Evolutionary conservation across 2,113 vertebrate species (phyloP).

Genomic region (Trichechus manatus): DNA sequence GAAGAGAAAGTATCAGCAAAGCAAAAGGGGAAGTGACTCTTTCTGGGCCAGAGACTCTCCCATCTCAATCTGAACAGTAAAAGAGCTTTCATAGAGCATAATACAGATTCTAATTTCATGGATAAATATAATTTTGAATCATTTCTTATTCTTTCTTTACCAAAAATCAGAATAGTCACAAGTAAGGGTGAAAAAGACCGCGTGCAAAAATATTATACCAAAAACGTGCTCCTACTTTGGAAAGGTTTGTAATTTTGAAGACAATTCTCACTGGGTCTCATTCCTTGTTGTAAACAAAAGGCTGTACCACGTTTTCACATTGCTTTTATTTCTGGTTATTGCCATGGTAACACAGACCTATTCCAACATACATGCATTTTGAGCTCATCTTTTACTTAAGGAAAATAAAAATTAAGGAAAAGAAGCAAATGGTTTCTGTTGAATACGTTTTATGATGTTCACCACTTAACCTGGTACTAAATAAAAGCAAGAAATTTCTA

Average conservation of each 20-base stretch:
- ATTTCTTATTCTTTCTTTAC: not conserved
- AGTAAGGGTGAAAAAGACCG: not conserved
- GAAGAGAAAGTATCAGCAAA: not conserved
- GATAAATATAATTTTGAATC: not conserved
- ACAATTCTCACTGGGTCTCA: conserved; percentile 68
- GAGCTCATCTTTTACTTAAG: conserved; percentile 75
- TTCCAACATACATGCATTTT: conserved; percentile 76
- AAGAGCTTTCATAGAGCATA: not conserved
- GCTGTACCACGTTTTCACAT: not conserved
- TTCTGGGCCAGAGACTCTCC: not conserved
- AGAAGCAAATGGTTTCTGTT: conserved; percentile 56
- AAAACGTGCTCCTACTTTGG: not conserved
- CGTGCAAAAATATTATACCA: not conserved
- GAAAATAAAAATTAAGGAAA: conserved; percentile 48
- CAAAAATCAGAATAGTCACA: not conserved
- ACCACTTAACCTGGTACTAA: conserved; percentile 18
- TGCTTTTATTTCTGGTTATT: conserved; percentile 82
- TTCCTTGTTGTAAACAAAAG: conserved; percentile 66
- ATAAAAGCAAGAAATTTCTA: conserved; percentile 66
- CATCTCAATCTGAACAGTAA: not conserved
- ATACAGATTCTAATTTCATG: not conserved
- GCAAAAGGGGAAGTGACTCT: not conserved
- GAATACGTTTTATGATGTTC: conserved; percentile 52
- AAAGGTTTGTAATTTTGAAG: conserved; percentile 70
- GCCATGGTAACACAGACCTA: conserved; percentile 81